Conservation (phyloP, 2,797 vertebrate genomes). For the Cryptoprocta ferox region DNA sequence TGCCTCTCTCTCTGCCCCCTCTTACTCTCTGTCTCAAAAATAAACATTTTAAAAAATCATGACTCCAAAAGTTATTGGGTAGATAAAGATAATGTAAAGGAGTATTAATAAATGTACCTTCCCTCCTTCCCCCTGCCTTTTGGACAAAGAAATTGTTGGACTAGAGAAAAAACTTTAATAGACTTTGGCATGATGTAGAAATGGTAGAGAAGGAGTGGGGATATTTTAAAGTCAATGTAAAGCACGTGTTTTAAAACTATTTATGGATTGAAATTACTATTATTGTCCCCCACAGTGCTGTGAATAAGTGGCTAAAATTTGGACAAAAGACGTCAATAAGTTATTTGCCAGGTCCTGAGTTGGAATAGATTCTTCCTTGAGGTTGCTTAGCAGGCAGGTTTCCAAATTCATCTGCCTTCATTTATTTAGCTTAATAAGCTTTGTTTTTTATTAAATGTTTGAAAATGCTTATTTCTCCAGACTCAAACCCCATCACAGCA, state of each 20-base stretch:
- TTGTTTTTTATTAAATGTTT: conserved; percentile 31
- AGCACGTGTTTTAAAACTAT: background rate
- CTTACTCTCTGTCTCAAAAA: no score
- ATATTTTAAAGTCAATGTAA: conserved; percentile 16
- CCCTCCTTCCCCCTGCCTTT: background rate
- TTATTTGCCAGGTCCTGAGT: background rate
- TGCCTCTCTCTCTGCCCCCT: no score
- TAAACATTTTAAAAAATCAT: no score
- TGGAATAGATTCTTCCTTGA: background rate
- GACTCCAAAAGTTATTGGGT: background rate
- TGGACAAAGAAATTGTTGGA: conserved; percentile 21
- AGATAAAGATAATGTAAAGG: background rate
- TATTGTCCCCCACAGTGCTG: background rate
- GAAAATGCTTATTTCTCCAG: background rate
- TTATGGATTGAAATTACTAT: background rate
- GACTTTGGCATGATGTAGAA: background rate
- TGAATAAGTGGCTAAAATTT: conserved; percentile 23
- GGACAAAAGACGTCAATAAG: background rate
- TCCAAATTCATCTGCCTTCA: conserved; percentile 5
- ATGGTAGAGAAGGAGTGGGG: background rate
- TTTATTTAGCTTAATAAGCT: background rate
- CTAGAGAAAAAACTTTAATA: background rate
- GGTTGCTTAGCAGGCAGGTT: background rate
- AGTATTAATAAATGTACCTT: background rate
- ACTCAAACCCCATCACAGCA: background rate